Percentiles rank a stretch among this genome's conserved stretches.
Evolutionary conservation across 1,140 invertebrate species (phyloP).

Genomic region (Nautilus pompilius): DNA sequence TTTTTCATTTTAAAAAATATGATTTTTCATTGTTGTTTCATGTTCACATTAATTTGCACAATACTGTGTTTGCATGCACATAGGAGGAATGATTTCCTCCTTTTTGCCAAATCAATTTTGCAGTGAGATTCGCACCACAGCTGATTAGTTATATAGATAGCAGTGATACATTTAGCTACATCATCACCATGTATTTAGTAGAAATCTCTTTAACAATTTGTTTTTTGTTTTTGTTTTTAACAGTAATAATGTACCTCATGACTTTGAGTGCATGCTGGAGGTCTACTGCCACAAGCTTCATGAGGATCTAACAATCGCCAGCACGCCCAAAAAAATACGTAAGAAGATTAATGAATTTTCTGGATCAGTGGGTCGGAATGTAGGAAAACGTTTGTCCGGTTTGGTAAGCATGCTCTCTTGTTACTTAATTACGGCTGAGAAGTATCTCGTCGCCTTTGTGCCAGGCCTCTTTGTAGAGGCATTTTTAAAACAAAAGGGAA

Average conservation of each 20-base stretch:
- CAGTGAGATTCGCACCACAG: neutral
- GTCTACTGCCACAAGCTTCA: slow-evolving; percentile 69
- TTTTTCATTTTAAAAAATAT: too few species aligned
- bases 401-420: slow-evolving; percentile 31
- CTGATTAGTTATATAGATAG: too few species aligned
- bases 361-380: slow-evolving; percentile 67
- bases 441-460: too few species aligned
- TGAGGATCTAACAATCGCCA: slow-evolving; percentile 69
- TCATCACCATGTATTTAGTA: too few species aligned
- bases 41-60: neutral
- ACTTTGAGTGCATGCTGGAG: slow-evolving; percentile 68
- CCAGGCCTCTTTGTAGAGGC: too few species aligned
- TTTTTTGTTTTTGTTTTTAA: slow-evolving; percentile 33
- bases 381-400: slow-evolving; percentile 61
- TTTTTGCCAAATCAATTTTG: neutral
- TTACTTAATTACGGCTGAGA: too few species aligned
- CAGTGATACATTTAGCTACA: too few species aligned
- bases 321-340: slow-evolving; percentile 66
- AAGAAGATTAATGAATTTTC: slow-evolving; percentile 64
- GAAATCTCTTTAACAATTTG: too few species aligned
- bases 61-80: neutral
- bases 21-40: too few species aligned
- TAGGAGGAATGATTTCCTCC: neutral
- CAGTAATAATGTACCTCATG: slow-evolving; percentile 64
- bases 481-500: too few species aligned